Evolutionary conservation across 2,113 vertebrate species (phyloP).

Genomic region (Tenebrosternarchus preto): DNA sequence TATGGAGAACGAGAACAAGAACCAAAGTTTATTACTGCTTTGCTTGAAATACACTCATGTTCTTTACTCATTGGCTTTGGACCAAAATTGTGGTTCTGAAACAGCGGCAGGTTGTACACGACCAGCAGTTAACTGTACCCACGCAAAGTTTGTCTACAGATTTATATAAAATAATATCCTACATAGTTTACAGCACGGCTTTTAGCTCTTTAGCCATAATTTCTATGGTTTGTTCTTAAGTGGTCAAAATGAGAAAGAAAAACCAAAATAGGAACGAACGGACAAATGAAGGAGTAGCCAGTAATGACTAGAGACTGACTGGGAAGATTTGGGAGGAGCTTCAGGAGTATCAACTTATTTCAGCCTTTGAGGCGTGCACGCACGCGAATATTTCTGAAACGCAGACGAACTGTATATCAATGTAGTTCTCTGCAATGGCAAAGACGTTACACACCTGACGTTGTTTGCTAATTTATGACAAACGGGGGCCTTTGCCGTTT

Average conservation of each 20-base stretch:
- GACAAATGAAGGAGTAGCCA: constrained; percentile 35
- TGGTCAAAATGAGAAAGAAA: background rate
- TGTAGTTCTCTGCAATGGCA: background rate
- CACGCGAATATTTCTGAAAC: constrained; percentile 59
- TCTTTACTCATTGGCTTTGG: no score
- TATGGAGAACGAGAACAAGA: no score
- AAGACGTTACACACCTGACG: background rate
- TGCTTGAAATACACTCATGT: no score
- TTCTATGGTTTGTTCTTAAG: background rate
- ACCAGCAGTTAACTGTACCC: no score
- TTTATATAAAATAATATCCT: no score
- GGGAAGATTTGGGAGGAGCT: constrained; percentile 74
- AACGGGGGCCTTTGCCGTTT: background rate
- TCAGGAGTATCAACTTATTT: constrained; percentile 70
- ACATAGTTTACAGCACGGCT: no score
- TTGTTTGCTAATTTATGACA: background rate
- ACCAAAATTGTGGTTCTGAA: no score
- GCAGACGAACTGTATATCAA: constrained; percentile 1
- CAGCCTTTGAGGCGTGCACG: constrained; percentile 75
- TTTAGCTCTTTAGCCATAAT: no score
- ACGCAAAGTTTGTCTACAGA: no score
- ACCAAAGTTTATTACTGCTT: no score
- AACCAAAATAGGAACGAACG: constrained; percentile 44
- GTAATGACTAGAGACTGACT: constrained; percentile 60
- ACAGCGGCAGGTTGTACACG: no score